These are phyloP conservation scores for Dunckerocampus dactyliophorus DNA, from an alignment of 2,113 vertebrate genomes.

Conservation along the genomic window DNA sequence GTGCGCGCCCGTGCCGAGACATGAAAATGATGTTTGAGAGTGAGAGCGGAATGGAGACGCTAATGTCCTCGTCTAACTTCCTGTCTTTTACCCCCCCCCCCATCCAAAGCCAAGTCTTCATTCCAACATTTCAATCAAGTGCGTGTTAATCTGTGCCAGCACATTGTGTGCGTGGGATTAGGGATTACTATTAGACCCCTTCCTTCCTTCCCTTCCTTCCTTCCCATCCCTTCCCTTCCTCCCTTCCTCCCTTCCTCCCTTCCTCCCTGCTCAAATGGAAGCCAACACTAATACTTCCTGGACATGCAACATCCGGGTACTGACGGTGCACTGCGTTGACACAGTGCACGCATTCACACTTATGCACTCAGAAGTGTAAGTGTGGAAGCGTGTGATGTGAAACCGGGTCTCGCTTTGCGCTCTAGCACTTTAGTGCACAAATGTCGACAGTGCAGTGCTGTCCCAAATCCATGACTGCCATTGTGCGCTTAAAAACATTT, in stretches of 20 bases:
- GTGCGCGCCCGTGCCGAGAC: slow-evolving; percentile 50
- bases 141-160: slow-evolving; percentile 81
- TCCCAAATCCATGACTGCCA: no score
- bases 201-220: slow-evolving; percentile 26
- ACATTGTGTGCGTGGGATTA: slow-evolving; percentile 84
- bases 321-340: no score
- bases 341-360: no score
- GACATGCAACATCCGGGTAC: slow-evolving; percentile 47
- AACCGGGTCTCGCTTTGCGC: no score
- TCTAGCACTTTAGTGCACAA: no score
- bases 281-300: no score
- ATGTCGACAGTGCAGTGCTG: no score
- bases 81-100: slow-evolving; percentile 14
- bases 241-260: slow-evolving; percentile 20
- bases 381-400: no score
- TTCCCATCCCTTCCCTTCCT: slow-evolving; percentile 58
- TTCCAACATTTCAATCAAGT: slow-evolving; percentile 83
- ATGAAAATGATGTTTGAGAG: slow-evolving; percentile 74
- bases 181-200: slow-evolving; percentile 82
- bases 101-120: slow-evolving; percentile 63
- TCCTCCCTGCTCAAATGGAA: no score
- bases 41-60: slow-evolving; percentile 59
- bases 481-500: no score
- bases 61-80: slow-evolving; percentile 49
- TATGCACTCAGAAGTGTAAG: no score